A percentile compares a stretch with the other conserved stretches of the same genome.
phyloP scores from a whole-genome alignment of 2,888 invertebrate genomes.

The Perdita meconis region DNA sequence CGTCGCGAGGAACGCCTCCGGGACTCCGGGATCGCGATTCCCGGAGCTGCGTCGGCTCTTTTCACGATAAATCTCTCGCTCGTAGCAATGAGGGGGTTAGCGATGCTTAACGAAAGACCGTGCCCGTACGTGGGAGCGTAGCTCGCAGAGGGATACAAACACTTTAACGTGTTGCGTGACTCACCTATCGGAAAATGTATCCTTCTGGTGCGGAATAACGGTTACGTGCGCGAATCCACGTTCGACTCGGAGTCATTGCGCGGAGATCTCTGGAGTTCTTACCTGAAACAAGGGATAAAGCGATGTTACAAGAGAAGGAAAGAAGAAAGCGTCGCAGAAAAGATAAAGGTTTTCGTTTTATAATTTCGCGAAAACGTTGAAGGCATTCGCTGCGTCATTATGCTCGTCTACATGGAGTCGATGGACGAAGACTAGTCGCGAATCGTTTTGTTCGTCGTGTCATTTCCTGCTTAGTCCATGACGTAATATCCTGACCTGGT shows the following conservation, averaged over 20 bases:
- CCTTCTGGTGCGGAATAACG: not conserved
- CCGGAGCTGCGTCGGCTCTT: not conserved
- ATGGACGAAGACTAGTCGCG: constrained; percentile 17
- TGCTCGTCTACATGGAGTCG: not conserved
- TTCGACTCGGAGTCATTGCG: not conserved
- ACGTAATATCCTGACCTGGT: constrained; percentile 51
- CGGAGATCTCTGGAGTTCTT: constrained; percentile 26
- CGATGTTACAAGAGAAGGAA: not conserved
- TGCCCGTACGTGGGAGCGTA: constrained; percentile 47
- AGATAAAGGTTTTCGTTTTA: too few species aligned
- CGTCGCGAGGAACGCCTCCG: too few species aligned
- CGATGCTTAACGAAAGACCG: constrained; percentile 40
- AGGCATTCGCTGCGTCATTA: not conserved
- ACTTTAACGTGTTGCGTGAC: constrained; percentile 39
- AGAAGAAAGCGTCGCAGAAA: too few species aligned
- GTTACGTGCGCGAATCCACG: constrained; percentile 20
- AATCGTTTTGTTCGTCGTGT: constrained; percentile 31
- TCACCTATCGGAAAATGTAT: constrained; percentile 52
- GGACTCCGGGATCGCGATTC: too few species aligned
- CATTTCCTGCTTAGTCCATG: constrained; percentile 43
- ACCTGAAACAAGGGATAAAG: constrained; percentile 32
- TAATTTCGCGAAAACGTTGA: not conserved
- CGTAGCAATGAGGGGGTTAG: not conserved
- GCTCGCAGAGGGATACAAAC: constrained; percentile 36
- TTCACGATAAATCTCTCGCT: not conserved